A percentile compares a stretch with the other conserved stretches of the same genome.
Conservation (phyloP, 2,113 vertebrate genomes). For the Zapornia atra region DNA sequence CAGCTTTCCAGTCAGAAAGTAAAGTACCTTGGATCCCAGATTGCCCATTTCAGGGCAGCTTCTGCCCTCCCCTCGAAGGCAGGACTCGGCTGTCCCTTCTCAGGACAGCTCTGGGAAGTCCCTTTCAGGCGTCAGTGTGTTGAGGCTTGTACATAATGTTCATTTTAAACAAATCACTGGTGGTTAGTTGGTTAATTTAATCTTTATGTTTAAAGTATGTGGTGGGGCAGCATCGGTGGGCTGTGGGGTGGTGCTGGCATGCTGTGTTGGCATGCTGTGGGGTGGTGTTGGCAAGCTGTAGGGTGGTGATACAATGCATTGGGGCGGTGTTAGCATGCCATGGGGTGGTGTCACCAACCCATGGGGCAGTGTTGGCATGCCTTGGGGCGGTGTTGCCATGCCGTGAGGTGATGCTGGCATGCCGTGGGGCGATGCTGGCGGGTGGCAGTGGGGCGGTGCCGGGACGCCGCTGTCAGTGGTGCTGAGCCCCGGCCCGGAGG, state of each 20-base stretch:
- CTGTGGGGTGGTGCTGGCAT: accelerated
- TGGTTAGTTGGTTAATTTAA: not conserved
- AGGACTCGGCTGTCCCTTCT: not conserved
- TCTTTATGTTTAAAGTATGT: not conserved
- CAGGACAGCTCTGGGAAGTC: not conserved
- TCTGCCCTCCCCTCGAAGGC: not conserved
- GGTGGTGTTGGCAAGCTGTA: accelerated
- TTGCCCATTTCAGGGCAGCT: not conserved
- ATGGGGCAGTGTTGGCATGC: accelerated
- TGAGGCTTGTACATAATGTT: not conserved
- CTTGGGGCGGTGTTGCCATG: accelerated
- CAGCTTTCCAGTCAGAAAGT: not conserved
- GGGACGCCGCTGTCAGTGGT: not conserved
- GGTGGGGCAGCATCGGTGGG: not conserved
- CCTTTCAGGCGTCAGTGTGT: accelerated
- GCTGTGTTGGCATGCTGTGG: accelerated
- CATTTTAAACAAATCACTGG: not conserved
- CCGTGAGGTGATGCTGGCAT: accelerated
- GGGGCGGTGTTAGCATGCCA: not conserved
- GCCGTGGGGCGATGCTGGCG: accelerated
- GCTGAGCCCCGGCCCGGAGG: not conserved
- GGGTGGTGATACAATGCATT: too few relatives aligned
- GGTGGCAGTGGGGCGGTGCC: not conserved
- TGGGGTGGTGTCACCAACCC: not conserved
- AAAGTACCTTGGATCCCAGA: not conserved